Base-by-base conservation (phyloP, 1,140 invertebrate species). In the Hypsibius dujardini region DNA sequence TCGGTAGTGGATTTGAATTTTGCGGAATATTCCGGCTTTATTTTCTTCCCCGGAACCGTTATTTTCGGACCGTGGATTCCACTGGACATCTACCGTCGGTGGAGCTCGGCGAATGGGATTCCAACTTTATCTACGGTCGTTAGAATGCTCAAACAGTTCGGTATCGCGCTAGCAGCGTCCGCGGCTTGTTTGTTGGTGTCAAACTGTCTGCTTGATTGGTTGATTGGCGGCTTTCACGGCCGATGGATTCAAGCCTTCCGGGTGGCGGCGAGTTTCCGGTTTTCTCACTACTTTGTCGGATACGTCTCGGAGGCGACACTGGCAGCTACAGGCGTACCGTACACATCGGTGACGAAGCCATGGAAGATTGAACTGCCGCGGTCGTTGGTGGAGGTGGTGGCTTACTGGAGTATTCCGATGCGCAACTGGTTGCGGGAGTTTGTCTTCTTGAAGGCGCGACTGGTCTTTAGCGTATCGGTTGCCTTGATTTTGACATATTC, bases 351-450 rank as follows among this genome's bases (percentile, higher is more conserved):
- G 1, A 85, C 86, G 0, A 84, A 85, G 72, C 90, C 92, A 69
- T 79, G 84, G 15, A 79, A 84, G 74, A 90, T 97, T 74, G 94
- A 98, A 80, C 77, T 94, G 59, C 94, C 95, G 14, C 82, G 88
- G 70, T 95, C 93, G 7, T 80, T 98, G 40, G 89, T 92, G 1
- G 86, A 91, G 76, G 90, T 96, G 47, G 93, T 96, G 1, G 85
- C 90, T 47, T 87, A 86, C 77, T 98, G 95, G 95, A 96, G 97
- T 80, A 85, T 92, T 72, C 92, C 94, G 1, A 96, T 96, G 90
- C 94, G 97, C 79, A 83, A 84, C 71, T 98, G 92, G 90, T 82
- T 72, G 73, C 93, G 87, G 88, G 82, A 79, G 81, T 82, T 70
- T 15, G 28, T 60, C 47, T 56, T 69, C 46, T 2, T 28, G 45